Conservation (phyloP, 1,140 invertebrate genomes). For the Centruroides sculpturatus region DNA sequence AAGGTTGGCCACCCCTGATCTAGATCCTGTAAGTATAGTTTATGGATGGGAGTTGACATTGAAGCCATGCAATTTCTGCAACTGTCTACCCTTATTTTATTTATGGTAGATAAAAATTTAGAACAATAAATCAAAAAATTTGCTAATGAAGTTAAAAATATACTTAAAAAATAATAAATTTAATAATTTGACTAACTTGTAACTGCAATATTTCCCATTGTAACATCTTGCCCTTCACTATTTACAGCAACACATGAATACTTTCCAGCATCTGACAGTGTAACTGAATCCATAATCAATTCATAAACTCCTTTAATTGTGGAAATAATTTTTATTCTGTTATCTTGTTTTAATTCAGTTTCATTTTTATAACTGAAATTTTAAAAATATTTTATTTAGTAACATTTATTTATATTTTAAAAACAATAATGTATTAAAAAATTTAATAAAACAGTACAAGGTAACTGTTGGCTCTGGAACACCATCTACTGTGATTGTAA, state of each 20-base stretch:
- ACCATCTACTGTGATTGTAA: conserved; percentile 76
- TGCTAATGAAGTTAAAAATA: no score
- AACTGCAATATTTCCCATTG: conserved; percentile 60
- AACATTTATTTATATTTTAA: not conserved
- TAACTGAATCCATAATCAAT: conserved; percentile 70
- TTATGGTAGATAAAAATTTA: no score
- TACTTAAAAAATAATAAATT: no score
- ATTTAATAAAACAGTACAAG: conserved; percentile 49
- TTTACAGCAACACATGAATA: conserved; percentile 82
- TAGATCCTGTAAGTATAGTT: no score
- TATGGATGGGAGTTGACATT: no score
- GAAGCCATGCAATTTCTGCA: no score
- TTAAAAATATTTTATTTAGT: not conserved
- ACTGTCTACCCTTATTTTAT: no score
- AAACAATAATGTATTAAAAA: not conserved
- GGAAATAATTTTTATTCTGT: conserved; percentile 51
- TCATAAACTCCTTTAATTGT: conserved; percentile 65
- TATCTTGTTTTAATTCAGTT: conserved; percentile 47
- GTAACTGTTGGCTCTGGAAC: conserved; percentile 65
- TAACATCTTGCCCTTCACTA: conserved; percentile 56
- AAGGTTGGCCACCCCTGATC: no score
- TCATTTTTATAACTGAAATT: conserved; percentile 62
- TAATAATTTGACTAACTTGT: conserved; percentile 38
- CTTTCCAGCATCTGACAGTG: conserved; percentile 59
- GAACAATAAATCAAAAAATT: no score